Percentiles rank a stretch among this genome's conserved stretches.
phyloP scores from a whole-genome alignment of 2,113 vertebrate genomes.

The Manacus vitellinus region DNA sequence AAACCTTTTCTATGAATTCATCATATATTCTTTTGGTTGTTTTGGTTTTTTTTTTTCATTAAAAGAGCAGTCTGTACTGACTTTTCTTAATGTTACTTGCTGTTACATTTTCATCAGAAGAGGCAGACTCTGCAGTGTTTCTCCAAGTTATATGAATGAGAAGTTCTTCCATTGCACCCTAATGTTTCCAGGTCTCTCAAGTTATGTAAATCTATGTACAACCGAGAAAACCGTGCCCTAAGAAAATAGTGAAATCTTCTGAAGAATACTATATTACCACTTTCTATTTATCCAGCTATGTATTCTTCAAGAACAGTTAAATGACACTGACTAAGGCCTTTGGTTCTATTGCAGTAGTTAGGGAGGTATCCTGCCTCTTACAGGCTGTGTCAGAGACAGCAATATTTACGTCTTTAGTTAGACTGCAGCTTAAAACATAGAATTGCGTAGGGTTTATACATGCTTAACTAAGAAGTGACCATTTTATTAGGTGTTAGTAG shows the following conservation, averaged over 20 bases:
- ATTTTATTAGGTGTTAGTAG: neutral
- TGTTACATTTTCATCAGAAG: neutral
- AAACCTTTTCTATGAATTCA: neutral
- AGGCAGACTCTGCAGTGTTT: neutral
- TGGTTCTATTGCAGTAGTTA: neutral
- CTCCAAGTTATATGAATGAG: neutral
- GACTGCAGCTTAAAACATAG: neutral
- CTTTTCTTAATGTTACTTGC: neutral
- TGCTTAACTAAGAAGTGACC: neutral
- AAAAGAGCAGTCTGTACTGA: neutral
- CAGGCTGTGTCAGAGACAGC: neutral
- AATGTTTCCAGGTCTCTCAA: neutral
- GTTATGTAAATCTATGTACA: neutral
- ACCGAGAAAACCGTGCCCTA: neutral
- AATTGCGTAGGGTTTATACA: neutral
- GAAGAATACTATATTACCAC: neutral
- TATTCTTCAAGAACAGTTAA: neutral
- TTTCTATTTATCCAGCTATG: neutral
- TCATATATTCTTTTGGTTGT: neutral
- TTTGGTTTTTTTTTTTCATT: neutral
- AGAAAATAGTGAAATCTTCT: neutral
- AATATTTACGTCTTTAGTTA: neutral
- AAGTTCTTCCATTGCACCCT: neutral
- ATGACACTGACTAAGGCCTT: neutral
- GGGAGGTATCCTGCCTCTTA: neutral